These are phyloP conservation scores for Atrina japonica DNA, from an alignment of 2,888 invertebrate genomes.

Conservation along the genomic window DNA sequence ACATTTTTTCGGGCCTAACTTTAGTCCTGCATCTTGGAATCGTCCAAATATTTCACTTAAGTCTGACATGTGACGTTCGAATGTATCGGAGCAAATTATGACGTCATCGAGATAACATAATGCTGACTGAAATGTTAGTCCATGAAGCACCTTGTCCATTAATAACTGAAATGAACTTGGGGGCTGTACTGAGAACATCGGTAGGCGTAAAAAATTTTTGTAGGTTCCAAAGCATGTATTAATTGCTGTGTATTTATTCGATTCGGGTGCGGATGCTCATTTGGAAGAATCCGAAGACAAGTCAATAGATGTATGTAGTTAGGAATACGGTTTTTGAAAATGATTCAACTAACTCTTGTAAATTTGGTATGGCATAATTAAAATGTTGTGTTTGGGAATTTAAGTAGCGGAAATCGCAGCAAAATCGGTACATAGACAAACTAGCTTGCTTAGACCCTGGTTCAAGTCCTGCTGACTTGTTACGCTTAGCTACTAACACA, in stretches of 20 bases:
- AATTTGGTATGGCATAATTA: no score
- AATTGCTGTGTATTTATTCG: conserved; percentile 47
- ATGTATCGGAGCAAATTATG: conserved; percentile 39
- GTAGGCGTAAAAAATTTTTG: conserved; percentile 47
- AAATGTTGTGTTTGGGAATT: conserved; percentile 29
- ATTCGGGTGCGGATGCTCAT: conserved; percentile 16
- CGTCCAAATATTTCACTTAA: conserved; percentile 43
- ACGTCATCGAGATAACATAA: conserved; percentile 51
- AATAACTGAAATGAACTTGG: conserved; percentile 48
- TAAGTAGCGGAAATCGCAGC: no score
- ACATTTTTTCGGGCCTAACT: conserved; percentile 43
- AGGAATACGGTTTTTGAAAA: no score
- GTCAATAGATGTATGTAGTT: conserved; percentile 30
- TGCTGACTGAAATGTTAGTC: conserved; percentile 42
- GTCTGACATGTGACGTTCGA: conserved; percentile 44
- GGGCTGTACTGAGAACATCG: conserved; percentile 43
- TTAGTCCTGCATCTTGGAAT: no score
- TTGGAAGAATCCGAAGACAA: conserved; percentile 37
- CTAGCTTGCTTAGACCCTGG: no score
- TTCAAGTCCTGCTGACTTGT: no score
- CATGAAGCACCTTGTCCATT: conserved; percentile 48
- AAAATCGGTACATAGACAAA: no score
- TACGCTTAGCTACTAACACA: no score
- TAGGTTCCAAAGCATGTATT: conserved; percentile 51
- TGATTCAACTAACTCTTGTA: no score